Evolutionary conservation across 2,888 invertebrate genomes (phyloP).

Genomic region (Cylloceria caligata): DNA sequence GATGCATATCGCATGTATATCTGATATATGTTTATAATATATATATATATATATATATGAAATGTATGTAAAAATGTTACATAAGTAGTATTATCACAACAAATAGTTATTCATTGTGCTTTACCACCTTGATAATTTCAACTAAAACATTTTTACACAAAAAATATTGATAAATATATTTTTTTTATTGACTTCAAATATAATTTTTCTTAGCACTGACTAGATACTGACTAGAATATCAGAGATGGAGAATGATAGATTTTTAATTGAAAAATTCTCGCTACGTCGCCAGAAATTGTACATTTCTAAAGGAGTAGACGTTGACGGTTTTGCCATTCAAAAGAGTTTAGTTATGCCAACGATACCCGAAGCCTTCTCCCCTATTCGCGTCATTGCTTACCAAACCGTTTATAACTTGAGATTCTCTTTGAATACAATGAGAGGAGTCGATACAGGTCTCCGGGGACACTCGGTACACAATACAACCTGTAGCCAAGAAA

Average conservation of each 20-base stretch:
- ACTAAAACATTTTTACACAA: too few relatives aligned
- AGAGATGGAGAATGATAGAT: background rate
- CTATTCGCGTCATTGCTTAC: slow-evolving; percentile 49
- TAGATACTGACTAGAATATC: too few relatives aligned
- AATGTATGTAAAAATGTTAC: too few relatives aligned
- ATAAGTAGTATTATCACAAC: too few relatives aligned
- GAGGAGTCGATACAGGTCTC: slow-evolving; percentile 56
- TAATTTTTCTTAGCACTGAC: too few relatives aligned
- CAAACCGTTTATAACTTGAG: slow-evolving; percentile 59
- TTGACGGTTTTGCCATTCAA: slow-evolving; percentile 56
- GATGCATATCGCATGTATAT: too few relatives aligned
- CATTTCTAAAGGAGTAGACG: slow-evolving; percentile 31
- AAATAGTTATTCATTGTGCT: too few relatives aligned
- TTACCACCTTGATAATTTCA: too few relatives aligned
- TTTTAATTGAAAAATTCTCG: background rate
- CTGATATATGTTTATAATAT: too few relatives aligned
- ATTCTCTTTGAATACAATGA: slow-evolving; percentile 48
- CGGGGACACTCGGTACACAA: slow-evolving; percentile 51
- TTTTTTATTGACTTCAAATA: too few relatives aligned
- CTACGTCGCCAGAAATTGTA: slow-evolving; percentile 43
- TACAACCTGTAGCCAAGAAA: slow-evolving; percentile 59
- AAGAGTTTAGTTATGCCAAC: slow-evolving; percentile 67
- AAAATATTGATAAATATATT: too few relatives aligned
- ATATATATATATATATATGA: too few relatives aligned
- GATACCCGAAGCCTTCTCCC: slow-evolving; percentile 57